Evolutionary conservation across 2,888 invertebrate species (phyloP), one percentile per base, ranked within the genome.

Genomic region (Limenitis camilla): DNA sequence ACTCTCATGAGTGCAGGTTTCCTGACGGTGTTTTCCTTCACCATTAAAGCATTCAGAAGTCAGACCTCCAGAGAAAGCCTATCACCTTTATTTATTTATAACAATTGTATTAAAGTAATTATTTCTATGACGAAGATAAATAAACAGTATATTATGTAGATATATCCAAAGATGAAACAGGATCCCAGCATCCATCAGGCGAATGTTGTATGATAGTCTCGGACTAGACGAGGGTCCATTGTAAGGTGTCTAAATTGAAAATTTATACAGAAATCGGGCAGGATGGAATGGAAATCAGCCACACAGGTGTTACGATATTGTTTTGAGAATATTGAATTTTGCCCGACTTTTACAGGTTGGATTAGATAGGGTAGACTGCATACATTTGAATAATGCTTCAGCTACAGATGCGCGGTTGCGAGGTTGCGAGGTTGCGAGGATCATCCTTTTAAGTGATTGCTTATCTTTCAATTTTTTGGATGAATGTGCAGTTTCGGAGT

Each of bases 291-390:
- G 67, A 70, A 72, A 73, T 71, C 67, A 67, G 64, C 65, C 59
- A 60, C 62, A 59, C 78, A 76, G 76, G 76, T 78, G 78, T 72
- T 72, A 65, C 70, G 63, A 72, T 76, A 74, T 76, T 77, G 77
- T 77, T 77, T 74, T 67, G 71, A 71, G 72, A 70, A 79, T 79
- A 79, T 79, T 79, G 78, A 79, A 79, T 79, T 76, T 72, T 63
- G 66, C 66, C 66, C 69, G 67, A 76, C 68, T 77, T 78, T 77
- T 74, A 76, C 75, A 76, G 73, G 67, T 68, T 63, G 72, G 72
- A 77, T 76, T 76, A 76, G 75, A 73, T 69, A 67, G 65, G 64
- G 52, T 57, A 40, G 60, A 60, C 59, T 60, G 60, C 60, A 55
- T 58, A 59, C 56, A 62, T 63, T 59, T 58, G 59, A 60, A 61